Percentiles rank a stretch among this genome's conserved stretches.
Conservation (phyloP, 2,797 vertebrate genomes). For the Coilia nasus region DNA sequence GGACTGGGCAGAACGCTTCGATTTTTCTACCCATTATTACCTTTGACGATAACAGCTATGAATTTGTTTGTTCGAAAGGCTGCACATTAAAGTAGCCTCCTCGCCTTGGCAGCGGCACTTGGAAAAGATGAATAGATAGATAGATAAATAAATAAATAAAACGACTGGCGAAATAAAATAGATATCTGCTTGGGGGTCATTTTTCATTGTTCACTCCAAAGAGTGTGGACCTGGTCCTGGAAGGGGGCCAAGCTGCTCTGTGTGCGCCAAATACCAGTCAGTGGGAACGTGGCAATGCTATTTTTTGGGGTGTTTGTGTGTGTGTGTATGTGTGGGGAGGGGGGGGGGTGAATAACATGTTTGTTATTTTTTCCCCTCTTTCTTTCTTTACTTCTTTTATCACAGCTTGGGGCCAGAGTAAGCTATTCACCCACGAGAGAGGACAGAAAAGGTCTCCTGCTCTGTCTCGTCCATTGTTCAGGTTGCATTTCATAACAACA, state of each 20-base stretch:
- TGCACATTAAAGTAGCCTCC: slow-evolving; percentile 13
- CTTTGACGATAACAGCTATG: slow-evolving; percentile 17
- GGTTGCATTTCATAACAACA: slow-evolving; percentile 9
- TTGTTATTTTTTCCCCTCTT: not conserved
- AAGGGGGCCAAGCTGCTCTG: not conserved
- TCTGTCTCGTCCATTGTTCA: not conserved
- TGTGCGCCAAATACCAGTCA: not conserved
- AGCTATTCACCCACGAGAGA: not conserved
- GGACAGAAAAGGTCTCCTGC: slow-evolving; percentile 4
- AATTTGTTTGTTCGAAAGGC: slow-evolving; percentile 17
- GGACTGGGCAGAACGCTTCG: not conserved
- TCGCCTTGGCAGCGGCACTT: not conserved
- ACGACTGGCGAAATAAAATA: not conserved
- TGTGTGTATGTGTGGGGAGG: too few relatives aligned
- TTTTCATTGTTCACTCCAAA: not conserved
- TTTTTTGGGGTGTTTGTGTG: not conserved
- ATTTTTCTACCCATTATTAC: slow-evolving; percentile 8
- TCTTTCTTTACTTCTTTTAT: not conserved
- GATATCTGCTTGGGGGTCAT: slow-evolving; percentile 20
- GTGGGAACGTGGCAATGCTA: not conserved
- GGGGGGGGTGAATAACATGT: not conserved
- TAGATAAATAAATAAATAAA: slow-evolving; percentile 6
- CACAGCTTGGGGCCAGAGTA: not conserved
- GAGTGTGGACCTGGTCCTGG: not conserved
- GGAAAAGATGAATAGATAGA: slow-evolving; percentile 18